Evolutionary conservation across 2,888 invertebrate species (phyloP), one percentile per base, ranked within the genome.

Genomic region (Tholera decimalis): DNA sequence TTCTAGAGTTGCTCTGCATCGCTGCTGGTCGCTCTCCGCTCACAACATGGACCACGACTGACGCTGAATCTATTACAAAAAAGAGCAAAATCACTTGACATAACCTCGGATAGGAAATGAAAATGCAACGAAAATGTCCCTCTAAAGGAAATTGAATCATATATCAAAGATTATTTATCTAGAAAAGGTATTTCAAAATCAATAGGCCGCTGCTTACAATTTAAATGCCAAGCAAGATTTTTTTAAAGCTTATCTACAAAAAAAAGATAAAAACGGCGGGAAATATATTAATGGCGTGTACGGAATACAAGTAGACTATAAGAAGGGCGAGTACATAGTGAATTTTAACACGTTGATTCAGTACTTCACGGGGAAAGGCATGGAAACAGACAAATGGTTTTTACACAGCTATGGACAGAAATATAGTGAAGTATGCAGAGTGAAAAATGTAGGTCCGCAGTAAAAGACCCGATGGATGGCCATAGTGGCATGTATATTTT

Each of bases 41-140:
- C 84, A 98, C 97, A 79, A 98, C 98, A 92, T 98, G 98, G 63
- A 98, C 97, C 82, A 97, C 97, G 84, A 98, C 97, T 78, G 97
- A 97, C 77, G 98, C 98, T 69, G 97, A 97, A 95, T 98, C 98
- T 95, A 96, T 81, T 58, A 58, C 54, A 84, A 83, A 77, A 80
- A 82, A 75, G 74, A n/a, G n/a, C n/a, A 71, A 61, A 30, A 33
- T 47, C 13, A 44, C 47, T 50, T 65, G 35, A 66, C 58, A 69
- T 49, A 62, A 66, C 53, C 75, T 67, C 33, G 26, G 33, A 50
- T 13, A 58, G 75, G 79, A 83, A 82, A 83, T 79, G 65, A 76
- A 78, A 79, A 81, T 80, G 77, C 80, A 79, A 70, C 80, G 28
- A 59, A 75, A 82, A 58, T 63, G 63, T 71, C 64, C 41, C 59